phyloP scores from a whole-genome alignment of 2,888 invertebrate species.

The Pycnomerus fuliginosus region DNA sequence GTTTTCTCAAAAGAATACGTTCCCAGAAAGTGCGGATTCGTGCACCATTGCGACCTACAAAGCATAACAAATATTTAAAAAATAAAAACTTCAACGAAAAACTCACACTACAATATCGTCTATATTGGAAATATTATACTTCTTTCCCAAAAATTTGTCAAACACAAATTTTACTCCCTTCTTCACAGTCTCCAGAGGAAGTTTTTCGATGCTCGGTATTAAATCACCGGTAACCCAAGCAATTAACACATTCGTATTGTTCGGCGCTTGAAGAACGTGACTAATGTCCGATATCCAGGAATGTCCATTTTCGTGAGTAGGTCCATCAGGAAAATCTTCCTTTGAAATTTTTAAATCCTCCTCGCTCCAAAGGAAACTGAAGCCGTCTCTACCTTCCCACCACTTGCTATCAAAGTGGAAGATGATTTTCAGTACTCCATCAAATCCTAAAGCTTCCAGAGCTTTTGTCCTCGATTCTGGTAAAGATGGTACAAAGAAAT shows the following conservation, averaged over 20 bases:
- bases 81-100: no score
- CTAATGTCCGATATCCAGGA: conserved; percentile 26
- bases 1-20: conserved; percentile 33
- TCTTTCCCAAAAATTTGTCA: conserved; percentile 55
- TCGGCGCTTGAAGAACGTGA: conserved; percentile 19
- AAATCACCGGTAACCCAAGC: conserved; percentile 67
- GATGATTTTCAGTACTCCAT: conserved; percentile 32
- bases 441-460: conserved; percentile 33
- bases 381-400: conserved; percentile 29
- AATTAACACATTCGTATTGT: conserved; percentile 60
- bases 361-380: conserved; percentile 29
- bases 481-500: conserved; percentile 31
- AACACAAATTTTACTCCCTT: conserved; percentile 56
- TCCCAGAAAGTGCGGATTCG: conserved; percentile 35
- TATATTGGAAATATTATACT: conserved; percentile 53
- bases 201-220: conserved; percentile 62
- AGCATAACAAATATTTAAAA: no score
- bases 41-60: conserved; percentile 33
- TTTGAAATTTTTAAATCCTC: conserved; percentile 33
- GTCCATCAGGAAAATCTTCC: conserved; percentile 33
- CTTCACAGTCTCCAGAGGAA: conserved; percentile 56
- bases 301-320: conserved; percentile 27
- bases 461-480: conserved; percentile 31
- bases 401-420: conserved; percentile 30
- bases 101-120: no score